Conservation (phyloP, 2,113 vertebrate species). For the Epinephelus moara region DNA sequence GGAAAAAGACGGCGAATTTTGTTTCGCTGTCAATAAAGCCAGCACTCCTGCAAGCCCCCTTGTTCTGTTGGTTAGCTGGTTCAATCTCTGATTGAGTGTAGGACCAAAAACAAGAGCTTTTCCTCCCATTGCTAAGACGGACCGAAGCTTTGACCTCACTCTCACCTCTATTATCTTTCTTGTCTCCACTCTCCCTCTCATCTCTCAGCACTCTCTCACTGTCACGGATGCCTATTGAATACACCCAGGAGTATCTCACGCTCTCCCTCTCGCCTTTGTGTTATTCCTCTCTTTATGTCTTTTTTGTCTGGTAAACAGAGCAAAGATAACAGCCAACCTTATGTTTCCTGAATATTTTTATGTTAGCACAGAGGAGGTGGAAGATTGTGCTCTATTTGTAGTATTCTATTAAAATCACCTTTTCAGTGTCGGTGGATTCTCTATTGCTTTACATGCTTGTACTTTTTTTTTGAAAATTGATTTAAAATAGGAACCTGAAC, state of each 20-base stretch:
- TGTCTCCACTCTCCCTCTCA: constrained; percentile 68
- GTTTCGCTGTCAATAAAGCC: constrained; percentile 73
- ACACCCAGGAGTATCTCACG: constrained; percentile 48
- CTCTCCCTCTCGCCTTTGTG: constrained; percentile 19
- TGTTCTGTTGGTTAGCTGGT: constrained; percentile 62
- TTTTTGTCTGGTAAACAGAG: constrained; percentile 51
- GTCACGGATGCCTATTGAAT: constrained; percentile 64
- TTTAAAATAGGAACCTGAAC: constrained; percentile 18
- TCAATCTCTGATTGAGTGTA: constrained; percentile 73
- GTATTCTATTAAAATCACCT: constrained; percentile 24
- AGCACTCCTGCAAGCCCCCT: constrained; percentile 37
- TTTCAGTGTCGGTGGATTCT: constrained; percentile 5
- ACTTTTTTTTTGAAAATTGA: constrained; percentile 16
- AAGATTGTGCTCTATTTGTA: constrained; percentile 7
- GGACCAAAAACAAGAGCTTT: constrained; percentile 75
- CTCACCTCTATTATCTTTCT: constrained; percentile 82
- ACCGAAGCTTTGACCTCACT: constrained; percentile 72
- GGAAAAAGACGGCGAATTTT: constrained; percentile 47
- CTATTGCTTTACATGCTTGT: neutral
- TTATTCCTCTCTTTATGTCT: constrained; percentile 35
- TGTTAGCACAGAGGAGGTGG: constrained; percentile 15
- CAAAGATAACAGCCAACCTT: constrained; percentile 35
- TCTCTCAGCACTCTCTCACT: constrained; percentile 66
- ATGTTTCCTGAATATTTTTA: constrained; percentile 26
- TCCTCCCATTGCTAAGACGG: constrained; percentile 64